These are phyloP conservation scores for Trichogramma dendrolimi DNA, from an alignment of 2,888 invertebrate genomes.

Conservation along the genomic window DNA sequence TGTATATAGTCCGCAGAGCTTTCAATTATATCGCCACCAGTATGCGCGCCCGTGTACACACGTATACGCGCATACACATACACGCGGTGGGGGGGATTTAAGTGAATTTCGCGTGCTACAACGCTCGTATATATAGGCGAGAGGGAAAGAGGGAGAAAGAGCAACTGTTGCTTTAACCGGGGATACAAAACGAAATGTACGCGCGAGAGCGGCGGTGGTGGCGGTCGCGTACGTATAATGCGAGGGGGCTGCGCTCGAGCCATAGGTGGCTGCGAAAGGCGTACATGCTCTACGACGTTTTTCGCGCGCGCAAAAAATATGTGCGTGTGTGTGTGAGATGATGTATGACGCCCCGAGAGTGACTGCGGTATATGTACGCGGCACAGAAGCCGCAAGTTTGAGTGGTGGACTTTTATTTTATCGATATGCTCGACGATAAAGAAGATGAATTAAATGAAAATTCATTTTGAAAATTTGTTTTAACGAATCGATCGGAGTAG, in stretches of 20 bases:
- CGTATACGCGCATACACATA: too few species aligned
- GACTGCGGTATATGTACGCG: too few species aligned
- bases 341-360: too few species aligned
- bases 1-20: not conserved
- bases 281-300: not conserved
- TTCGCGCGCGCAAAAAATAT: not conserved
- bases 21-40: slow-evolving; percentile 3
- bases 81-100: not conserved
- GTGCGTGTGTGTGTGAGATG: not conserved
- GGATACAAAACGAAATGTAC: slow-evolving; percentile 1
- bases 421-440: too few species aligned
- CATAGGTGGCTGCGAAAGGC: not conserved
- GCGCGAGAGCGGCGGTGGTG: not conserved
- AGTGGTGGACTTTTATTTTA: too few species aligned
- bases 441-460: too few species aligned
- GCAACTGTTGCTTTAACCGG: slow-evolving; percentile 19
- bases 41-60: too few species aligned
- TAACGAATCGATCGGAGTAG: too few species aligned
- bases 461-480: too few species aligned
- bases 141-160: too few species aligned
- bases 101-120: slow-evolving; percentile 9
- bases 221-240: not conserved
- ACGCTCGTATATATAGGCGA: not conserved
- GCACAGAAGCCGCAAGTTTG: too few species aligned
- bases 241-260: slow-evolving; percentile 1